A percentile compares a stretch with the other conserved stretches of the same genome.
Evolutionary conservation across 2,797 vertebrate genomes (phyloP).

Genomic region (Triplophysa bombifrons): DNA sequence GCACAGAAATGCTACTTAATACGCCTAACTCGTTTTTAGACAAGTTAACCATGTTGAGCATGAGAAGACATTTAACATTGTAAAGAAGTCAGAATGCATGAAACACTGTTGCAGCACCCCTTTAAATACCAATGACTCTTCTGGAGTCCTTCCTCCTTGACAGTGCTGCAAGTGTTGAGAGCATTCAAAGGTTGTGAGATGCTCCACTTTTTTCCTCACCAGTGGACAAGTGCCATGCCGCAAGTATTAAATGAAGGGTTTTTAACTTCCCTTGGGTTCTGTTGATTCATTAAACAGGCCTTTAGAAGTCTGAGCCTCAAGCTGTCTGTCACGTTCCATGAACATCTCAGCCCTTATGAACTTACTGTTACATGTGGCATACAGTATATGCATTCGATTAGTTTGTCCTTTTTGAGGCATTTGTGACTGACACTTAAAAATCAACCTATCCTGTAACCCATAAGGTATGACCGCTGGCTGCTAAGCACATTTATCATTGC

Average conservation of each 20-base stretch:
- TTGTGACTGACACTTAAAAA: neutral
- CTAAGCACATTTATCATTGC: neutral
- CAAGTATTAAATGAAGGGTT: neutral
- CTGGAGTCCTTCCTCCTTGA: neutral
- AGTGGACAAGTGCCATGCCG: neutral
- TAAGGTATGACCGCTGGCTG: too few species aligned
- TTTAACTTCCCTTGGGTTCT: neutral
- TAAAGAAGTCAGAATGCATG: too few species aligned
- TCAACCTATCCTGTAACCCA: too few species aligned
- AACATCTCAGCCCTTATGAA: neutral
- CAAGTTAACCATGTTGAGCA: too few species aligned
- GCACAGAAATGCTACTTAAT: too few species aligned
- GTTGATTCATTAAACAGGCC: slow-evolving; percentile 9
- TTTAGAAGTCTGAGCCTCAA: slow-evolving; percentile 4
- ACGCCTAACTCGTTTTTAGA: too few species aligned
- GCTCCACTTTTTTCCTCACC: neutral
- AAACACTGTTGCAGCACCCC: too few species aligned
- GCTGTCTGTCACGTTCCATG: neutral
- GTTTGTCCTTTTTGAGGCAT: neutral
- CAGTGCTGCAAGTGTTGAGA: neutral
- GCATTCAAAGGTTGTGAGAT: too few species aligned
- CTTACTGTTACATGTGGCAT: neutral
- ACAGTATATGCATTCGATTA: neutral
- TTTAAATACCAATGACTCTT: too few species aligned
- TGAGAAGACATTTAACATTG: too few species aligned